Evolutionary conservation across 2,888 invertebrate species (phyloP), one percentile per base, ranked within the genome.

Genomic region (Pristionchus arcanus): DNA sequence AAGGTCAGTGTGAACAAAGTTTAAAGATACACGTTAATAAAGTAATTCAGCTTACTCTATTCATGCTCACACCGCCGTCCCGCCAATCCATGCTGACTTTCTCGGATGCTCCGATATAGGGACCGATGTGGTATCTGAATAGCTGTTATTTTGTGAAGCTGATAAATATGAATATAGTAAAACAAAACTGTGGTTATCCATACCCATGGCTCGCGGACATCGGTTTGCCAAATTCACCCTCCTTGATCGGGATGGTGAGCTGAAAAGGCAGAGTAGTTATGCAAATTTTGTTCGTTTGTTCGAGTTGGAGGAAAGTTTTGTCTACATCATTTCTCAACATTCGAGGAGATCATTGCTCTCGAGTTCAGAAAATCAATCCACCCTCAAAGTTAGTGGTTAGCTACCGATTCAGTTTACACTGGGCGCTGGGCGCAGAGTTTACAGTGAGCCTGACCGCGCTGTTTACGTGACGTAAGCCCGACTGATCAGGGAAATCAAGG

Each of bases 11-110:
- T n/a, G n/a, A n/a, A n/a, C n/a, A n/a, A n/a, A n/a, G n/a, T n/a
- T n/a, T n/a, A n/a, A n/a, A n/a, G n/a, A n/a, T n/a, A n/a, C n/a
- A n/a, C n/a, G n/a, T n/a, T n/a, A n/a, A n/a, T n/a, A n/a, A n/a
- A n/a, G n/a, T n/a, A n/a, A n/a, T n/a, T n/a, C n/a, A 21, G 25
- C 74, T 42, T 2, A 92, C 92, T 90, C 91, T 91, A 66, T 93
- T 93, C 85, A 91, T 91, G 1, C 91, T 91, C 2, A 94, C 94
- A 71, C 93, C 94, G 37, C 94, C 94, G 66, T 94, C 93, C 55
- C 92, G 87, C 94, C 94, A 94, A 86, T 94, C 94, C 49, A 94
- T 91, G 31, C 94, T 94, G 28, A 94, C 93, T 59, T 91, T 90
- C 89, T 94, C 94, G 16, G 94, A 92, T 21, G 92, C 81, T 0